A percentile compares a stretch with the other conserved stretches of the same genome.
These are phyloP conservation scores for Papilio machaon DNA, from an alignment of 1,140 invertebrate genomes.

Conservation along the genomic window DNA sequence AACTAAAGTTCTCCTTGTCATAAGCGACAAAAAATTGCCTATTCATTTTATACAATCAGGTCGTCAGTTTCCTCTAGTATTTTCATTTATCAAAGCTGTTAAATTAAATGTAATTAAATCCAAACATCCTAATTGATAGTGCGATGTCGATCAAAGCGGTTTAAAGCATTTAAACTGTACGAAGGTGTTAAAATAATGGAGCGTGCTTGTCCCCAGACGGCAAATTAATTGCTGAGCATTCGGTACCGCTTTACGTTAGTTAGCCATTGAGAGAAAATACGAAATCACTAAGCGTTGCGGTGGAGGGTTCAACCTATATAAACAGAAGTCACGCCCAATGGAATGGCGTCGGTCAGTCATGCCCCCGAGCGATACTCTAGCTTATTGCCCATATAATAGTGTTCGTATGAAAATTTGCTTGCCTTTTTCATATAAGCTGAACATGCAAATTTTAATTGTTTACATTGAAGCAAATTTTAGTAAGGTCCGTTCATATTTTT, in stretches of 20 bases:
- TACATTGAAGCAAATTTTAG: slow-evolving; percentile 19
- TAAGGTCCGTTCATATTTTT: slow-evolving; percentile 6
- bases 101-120: slow-evolving; percentile 1
- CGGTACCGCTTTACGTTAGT: slow-evolving; percentile 37
- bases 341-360: slow-evolving; percentile 17
- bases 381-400: slow-evolving; percentile 28
- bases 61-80: neutral
- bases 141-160: slow-evolving; percentile 14
- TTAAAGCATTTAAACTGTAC: neutral
- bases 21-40: too few species aligned
- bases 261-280: slow-evolving; percentile 38
- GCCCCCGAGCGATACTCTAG: neutral
- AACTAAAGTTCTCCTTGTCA: too few species aligned
- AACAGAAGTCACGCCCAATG: slow-evolving; percentile 36
- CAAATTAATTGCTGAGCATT: slow-evolving; percentile 41
- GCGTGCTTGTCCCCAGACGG: slow-evolving; percentile 6
- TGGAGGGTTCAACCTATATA: slow-evolving; percentile 46
- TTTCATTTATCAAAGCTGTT: neutral
- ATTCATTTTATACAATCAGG: too few species aligned
- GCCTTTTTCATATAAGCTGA: slow-evolving; percentile 18
- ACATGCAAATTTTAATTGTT: slow-evolving; percentile 32
- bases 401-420: slow-evolving; percentile 30
- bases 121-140: slow-evolving; percentile 4
- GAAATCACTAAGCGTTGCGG: slow-evolving; percentile 50
- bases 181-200: slow-evolving; percentile 14